These are phyloP conservation scores for Coracopsis vasa DNA, from an alignment of 2,113 vertebrate genomes.

Conservation along the genomic window DNA sequence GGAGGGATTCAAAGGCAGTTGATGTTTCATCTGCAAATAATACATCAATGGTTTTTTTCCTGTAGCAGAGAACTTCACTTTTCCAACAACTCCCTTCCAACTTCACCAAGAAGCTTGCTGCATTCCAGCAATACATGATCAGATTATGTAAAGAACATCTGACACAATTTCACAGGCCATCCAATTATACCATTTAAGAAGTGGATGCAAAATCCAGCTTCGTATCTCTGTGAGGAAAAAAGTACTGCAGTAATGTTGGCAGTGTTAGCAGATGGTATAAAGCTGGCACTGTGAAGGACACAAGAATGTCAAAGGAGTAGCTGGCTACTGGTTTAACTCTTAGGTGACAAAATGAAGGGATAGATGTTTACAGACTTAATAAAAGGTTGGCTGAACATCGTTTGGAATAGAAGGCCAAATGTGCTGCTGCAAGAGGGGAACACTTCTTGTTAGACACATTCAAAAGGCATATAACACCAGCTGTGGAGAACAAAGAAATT, in stretches of 20 bases:
- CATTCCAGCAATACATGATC: background rate
- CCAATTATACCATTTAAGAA: background rate
- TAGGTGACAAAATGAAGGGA: background rate
- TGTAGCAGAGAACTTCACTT: background rate
- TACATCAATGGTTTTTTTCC: rapidly evolving
- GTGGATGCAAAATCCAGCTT: background rate
- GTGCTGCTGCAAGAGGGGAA: background rate
- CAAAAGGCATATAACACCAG: background rate
- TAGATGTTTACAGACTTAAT: background rate
- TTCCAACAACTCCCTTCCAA: background rate
- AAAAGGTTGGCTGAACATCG: background rate
- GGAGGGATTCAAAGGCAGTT: background rate
- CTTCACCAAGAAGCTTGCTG: background rate
- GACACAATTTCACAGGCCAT: background rate
- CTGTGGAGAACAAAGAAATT: background rate
- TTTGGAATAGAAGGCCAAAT: background rate
- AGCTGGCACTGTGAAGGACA: background rate
- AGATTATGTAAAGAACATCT: background rate
- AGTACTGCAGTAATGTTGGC: background rate
- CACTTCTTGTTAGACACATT: background rate
- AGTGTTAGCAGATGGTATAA: background rate
- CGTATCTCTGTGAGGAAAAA: background rate
- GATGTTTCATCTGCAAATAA: background rate
- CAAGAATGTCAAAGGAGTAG: background rate
- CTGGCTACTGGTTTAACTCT: background rate